These are phyloP conservation scores for Cynoglossus semilaevis DNA, from an alignment of 2,113 vertebrate genomes.

Conservation along the genomic window DNA sequence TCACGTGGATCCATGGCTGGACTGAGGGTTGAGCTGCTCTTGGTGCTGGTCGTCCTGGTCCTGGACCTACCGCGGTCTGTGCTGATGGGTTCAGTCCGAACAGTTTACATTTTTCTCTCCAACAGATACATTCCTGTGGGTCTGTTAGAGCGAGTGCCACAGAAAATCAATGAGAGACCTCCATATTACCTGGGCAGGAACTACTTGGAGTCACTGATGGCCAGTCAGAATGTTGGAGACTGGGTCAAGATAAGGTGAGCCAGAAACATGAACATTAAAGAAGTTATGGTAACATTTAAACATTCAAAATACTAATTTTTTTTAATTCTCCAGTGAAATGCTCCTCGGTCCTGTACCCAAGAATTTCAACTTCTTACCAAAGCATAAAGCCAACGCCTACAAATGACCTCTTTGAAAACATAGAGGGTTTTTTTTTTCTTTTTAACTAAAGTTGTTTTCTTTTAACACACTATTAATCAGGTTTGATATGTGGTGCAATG, in stretches of 20 bases:
- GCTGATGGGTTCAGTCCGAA: slow-evolving; percentile 3
- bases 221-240: slow-evolving; percentile 87
- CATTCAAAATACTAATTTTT: background rate
- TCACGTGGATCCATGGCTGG: slow-evolving; percentile 43
- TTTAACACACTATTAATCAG: slow-evolving; percentile 4
- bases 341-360: slow-evolving; percentile 87
- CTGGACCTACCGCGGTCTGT: slow-evolving; percentile 26
- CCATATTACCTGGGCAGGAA: slow-evolving; percentile 92
- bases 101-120: too few species aligned
- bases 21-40: slow-evolving; percentile 8
- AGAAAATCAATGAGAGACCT: slow-evolving; percentile 89
- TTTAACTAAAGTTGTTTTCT: slow-evolving; percentile 10
- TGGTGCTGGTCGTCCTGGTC: background rate
- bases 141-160: slow-evolving; percentile 86
- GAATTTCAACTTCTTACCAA: slow-evolving; percentile 90
- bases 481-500: slow-evolving; percentile 10
- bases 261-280: background rate
- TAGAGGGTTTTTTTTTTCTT: slow-evolving; percentile 1
- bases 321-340: slow-evolving; percentile 83
- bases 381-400: slow-evolving; percentile 96
- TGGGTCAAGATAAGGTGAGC: slow-evolving; percentile 91
- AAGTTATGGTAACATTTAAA: background rate
- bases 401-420: slow-evolving; percentile 70
- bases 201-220: slow-evolving; percentile 93
- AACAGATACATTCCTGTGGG: slow-evolving; percentile 91